Percentiles rank a stretch among this genome's conserved stretches.
phyloP scores from a whole-genome alignment of 2,888 invertebrate genomes.

The Stenotaenia linearis region DNA sequence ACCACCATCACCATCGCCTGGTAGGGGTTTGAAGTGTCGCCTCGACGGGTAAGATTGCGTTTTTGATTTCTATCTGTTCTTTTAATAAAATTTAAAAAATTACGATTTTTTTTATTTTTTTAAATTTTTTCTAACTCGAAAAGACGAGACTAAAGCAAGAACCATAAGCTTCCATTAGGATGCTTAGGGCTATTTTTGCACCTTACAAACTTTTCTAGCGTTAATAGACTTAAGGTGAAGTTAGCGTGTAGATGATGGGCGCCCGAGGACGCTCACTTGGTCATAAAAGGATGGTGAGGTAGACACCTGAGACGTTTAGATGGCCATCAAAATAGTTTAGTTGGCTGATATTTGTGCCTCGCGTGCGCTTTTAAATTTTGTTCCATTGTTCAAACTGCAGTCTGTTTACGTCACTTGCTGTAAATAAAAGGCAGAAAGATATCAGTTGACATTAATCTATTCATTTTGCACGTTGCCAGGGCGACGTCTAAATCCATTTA shows the following conservation, averaged over 20 bases:
- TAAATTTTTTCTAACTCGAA: too few relatives aligned
- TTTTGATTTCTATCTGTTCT: background rate
- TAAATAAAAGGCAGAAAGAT: background rate
- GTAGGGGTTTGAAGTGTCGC: slow-evolving; percentile 17
- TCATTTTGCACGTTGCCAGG: background rate
- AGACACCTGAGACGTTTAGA: slow-evolving; percentile 24
- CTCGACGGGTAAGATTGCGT: background rate
- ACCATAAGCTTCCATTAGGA: background rate
- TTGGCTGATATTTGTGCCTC: slow-evolving; percentile 16
- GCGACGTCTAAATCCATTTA: background rate
- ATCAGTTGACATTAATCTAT: background rate
- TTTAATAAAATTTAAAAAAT: background rate
- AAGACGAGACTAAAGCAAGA: background rate
- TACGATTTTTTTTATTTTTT: background rate
- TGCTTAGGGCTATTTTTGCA: background rate
- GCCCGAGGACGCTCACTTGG: slow-evolving; percentile 3
- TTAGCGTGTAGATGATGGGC: slow-evolving; percentile 7
- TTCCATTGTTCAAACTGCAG: background rate
- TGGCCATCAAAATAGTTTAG: slow-evolving; percentile 24
- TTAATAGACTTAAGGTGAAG: slow-evolving; percentile 1
- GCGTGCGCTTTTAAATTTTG: background rate
- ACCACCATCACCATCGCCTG: slow-evolving; percentile 3
- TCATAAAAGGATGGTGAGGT: background rate
- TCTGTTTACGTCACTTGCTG: background rate
- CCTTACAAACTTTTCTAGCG: background rate